Evolutionary conservation across 2,888 invertebrate genomes (phyloP).

Genomic region (Drosophila cracens): DNA sequence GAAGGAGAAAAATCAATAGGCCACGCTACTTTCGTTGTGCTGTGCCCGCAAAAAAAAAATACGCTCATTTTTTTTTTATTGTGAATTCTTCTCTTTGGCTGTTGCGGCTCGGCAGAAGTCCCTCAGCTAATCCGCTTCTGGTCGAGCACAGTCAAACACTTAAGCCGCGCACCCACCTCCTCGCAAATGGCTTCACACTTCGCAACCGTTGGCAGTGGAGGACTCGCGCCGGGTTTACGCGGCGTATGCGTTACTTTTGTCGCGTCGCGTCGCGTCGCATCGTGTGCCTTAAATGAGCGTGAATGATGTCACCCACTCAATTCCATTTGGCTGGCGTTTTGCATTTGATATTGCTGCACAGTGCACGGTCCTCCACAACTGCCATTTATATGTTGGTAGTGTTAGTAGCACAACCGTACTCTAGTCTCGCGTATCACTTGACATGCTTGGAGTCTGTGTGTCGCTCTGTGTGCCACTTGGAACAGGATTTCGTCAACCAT

Average conservation of each 20-base stretch:
- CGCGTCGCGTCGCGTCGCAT: slow-evolving; percentile 1
- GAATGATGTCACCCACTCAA: slow-evolving; percentile 47
- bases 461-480: slow-evolving; percentile 7
- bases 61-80: slow-evolving; percentile 11
- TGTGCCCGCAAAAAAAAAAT: slow-evolving; percentile 20
- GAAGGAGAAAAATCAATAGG: slow-evolving; percentile 62
- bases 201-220: slow-evolving; percentile 36
- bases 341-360: slow-evolving; percentile 54
- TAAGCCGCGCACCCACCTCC: slow-evolving; percentile 34
- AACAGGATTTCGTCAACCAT: background rate
- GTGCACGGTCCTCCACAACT: slow-evolving; percentile 39
- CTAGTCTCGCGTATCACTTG: slow-evolving; percentile 51
- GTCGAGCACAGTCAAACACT: slow-evolving; percentile 56
- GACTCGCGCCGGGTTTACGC: slow-evolving; percentile 42
- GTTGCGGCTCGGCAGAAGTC: slow-evolving; percentile 48
- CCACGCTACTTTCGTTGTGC: slow-evolving; percentile 49
- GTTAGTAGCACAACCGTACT: slow-evolving; percentile 7
- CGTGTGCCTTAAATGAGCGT: slow-evolving; percentile 16
- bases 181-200: slow-evolving; percentile 70
- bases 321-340: slow-evolving; percentile 70
- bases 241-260: slow-evolving; percentile 60
- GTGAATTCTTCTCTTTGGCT: slow-evolving; percentile 30
- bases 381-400: slow-evolving; percentile 9
- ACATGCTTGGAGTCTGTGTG: slow-evolving; percentile 45
- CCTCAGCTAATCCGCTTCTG: slow-evolving; percentile 70